Evolutionary conservation across 1,140 invertebrate species (phyloP), one percentile per base, ranked within the genome.

Genomic region (Caenorhabditis inopinata): DNA sequence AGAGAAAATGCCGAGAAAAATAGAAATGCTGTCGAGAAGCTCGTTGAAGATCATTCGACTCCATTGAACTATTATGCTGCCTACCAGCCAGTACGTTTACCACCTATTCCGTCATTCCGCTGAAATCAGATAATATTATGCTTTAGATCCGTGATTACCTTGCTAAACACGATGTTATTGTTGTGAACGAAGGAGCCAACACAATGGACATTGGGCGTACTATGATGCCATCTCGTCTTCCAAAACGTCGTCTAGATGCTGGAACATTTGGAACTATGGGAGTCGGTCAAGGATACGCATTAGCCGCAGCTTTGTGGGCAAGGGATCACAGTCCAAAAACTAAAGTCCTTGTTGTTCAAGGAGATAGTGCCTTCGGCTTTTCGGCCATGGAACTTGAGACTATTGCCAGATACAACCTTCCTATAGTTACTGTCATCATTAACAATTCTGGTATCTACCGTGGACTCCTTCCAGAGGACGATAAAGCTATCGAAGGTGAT

Each of bases 341-440:
- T 87, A 91, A 92, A 85, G 94, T 97, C 0, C 90, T 97, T 45
- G 92, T 92, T 84, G 92, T 96, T 0, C 93, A 96, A 77, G 95
- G 96, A 1, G 96, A 98, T 89, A 96, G 94, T 78, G 96, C 96
- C 9, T 97, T 98, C 90, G 96, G 96, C 2, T 98, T 98, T 90
- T 96, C 95, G 77, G 96, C 94, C 74, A 96, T 98, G 95, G 96
- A 98, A 91, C 91, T 97, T 25, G 96, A 98, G 91, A 98, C 96
- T 0, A 94, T 96, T 92, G 93, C 93, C 85, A 91, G 92, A 92
- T 97, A 97, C 89, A 93, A 94, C 82, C 90, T 98, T 74, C 95
- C 96, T 0, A 92, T 98, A 38, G 92, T 95, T 45, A 92, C 96
- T 80, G 91, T 98, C 16, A 93, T 98, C 83, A 92, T 98, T 0